Evolutionary conservation across 2,888 invertebrate genomes (phyloP).

Genomic region (Serrognathus titanus): DNA sequence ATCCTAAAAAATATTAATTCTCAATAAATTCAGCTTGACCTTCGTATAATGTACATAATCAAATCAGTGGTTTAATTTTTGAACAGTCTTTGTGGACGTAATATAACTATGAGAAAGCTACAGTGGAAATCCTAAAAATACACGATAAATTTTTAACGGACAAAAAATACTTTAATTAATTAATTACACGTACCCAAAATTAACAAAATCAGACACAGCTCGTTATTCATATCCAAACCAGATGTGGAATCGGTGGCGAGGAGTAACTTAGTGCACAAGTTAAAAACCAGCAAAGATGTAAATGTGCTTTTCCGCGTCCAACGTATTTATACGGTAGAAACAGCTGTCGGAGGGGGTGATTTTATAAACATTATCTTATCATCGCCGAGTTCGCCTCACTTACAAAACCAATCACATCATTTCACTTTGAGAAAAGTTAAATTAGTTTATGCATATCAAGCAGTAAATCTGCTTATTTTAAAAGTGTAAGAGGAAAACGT

Average conservation of each 20-base stretch:
- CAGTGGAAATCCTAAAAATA: too few species aligned
- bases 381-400: conserved; percentile 23
- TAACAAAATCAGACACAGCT: conserved; percentile 24
- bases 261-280: neutral
- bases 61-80: too few species aligned
- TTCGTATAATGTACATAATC: too few species aligned
- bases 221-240: conserved; percentile 23
- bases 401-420: conserved; percentile 21
- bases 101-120: too few species aligned
- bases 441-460: conserved; percentile 21
- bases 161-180: too few species aligned
- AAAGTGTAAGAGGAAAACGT: too few species aligned
- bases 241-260: neutral
- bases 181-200: conserved; percentile 26
- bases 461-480: too few species aligned
- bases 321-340: conserved; percentile 5
- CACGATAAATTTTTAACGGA: neutral
- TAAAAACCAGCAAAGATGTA: conserved; percentile 5
- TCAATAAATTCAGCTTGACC: too few species aligned
- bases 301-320: neutral
- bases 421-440: conserved; percentile 18
- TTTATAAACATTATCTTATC: conserved; percentile 34
- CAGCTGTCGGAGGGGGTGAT: conserved; percentile 23
- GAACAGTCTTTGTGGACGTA: too few species aligned
- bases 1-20: too few species aligned